Evolutionary conservation across 2,888 invertebrate species (phyloP).

Genomic region (Apocheima hispidaria): DNA sequence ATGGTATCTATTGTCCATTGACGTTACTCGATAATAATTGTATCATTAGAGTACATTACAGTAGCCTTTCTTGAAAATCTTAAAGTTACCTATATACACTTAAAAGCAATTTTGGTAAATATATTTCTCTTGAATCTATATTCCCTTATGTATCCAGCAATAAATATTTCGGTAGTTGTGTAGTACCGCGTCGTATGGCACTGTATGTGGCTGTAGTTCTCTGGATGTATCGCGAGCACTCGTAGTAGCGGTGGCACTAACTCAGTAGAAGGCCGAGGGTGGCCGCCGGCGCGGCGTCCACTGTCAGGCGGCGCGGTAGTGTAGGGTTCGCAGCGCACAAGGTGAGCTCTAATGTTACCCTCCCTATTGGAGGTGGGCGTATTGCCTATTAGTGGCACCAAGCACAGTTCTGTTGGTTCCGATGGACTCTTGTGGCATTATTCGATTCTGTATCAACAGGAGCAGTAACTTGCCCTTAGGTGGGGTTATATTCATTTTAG

Average conservation of each 20-base stretch:
- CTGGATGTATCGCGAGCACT: slow-evolving; percentile 13
- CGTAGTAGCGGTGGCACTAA: slow-evolving; percentile 4
- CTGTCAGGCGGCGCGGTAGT: slow-evolving; percentile 49
- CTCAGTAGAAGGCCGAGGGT: slow-evolving; percentile 14
- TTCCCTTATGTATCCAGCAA: slow-evolving; percentile 86
- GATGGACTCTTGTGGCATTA: slow-evolving; percentile 73
- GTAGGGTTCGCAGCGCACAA: slow-evolving; percentile 86
- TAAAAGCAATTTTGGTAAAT: slow-evolving; percentile 83
- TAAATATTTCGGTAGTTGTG: slow-evolving; percentile 84
- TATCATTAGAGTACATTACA: slow-evolving; percentile 86
- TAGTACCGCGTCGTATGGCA: slow-evolving; percentile 78
- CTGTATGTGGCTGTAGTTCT: slow-evolving; percentile 39
- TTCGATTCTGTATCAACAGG: slow-evolving; percentile 60
- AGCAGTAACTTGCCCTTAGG: slow-evolving; percentile 59
- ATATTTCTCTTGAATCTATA: slow-evolving; percentile 85
- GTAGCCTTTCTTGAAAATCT: slow-evolving; percentile 85
- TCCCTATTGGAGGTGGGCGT: slow-evolving; percentile 87
- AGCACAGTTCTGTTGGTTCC: slow-evolving; percentile 78
- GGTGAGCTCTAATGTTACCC: slow-evolving; percentile 85
- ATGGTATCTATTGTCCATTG: slow-evolving; percentile 86
- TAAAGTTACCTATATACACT: slow-evolving; percentile 86
- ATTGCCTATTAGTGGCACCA: slow-evolving; percentile 85
- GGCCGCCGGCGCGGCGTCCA: slow-evolving; percentile 21
- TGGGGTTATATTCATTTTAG: slow-evolving; percentile 57
- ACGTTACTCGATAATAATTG: slow-evolving; percentile 86